Conservation (phyloP, 2,797 vertebrate species). For the Hozukius guyotensis region DNA sequence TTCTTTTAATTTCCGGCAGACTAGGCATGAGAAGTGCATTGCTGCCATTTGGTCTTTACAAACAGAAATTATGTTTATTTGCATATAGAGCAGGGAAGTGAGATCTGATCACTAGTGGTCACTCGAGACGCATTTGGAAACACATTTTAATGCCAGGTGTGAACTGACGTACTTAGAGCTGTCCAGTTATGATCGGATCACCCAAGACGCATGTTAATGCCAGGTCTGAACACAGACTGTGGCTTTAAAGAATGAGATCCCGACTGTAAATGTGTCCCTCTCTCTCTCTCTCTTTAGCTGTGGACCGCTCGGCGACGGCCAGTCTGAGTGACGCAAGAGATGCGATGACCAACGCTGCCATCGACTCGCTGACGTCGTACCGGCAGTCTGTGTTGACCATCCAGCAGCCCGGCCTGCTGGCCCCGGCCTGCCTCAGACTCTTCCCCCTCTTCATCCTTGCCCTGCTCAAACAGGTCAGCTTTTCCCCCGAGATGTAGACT, state of each 20-base stretch:
- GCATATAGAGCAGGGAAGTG: neutral
- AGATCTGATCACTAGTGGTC: neutral
- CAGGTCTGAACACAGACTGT: too few relatives aligned
- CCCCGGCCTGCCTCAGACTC: conserved; percentile 89
- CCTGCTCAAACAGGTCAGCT: conserved; percentile 91
- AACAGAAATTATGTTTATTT: neutral
- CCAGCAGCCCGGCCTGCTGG: conserved; percentile 92
- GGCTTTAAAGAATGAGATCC: neutral
- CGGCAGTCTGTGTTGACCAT: conserved; percentile 88
- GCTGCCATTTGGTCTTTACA: neutral
- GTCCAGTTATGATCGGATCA: too few relatives aligned
- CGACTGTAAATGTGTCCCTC: neutral
- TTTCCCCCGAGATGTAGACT: neutral
- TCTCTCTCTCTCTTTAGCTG: conserved; percentile 75
- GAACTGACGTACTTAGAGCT: neutral
- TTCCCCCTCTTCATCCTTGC: conserved; percentile 92
- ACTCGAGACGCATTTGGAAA: accelerated
- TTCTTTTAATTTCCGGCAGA: neutral
- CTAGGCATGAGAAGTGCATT: neutral
- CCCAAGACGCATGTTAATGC: too few relatives aligned
- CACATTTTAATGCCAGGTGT: neutral
- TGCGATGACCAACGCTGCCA: conserved; percentile 93
- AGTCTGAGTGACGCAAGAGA: conserved; percentile 93
- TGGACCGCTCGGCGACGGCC: conserved; percentile 91
- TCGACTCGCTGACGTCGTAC: conserved; percentile 91